Base-by-base conservation (phyloP, 2,797 vertebrate species). In the Sparus aurata region DNA sequence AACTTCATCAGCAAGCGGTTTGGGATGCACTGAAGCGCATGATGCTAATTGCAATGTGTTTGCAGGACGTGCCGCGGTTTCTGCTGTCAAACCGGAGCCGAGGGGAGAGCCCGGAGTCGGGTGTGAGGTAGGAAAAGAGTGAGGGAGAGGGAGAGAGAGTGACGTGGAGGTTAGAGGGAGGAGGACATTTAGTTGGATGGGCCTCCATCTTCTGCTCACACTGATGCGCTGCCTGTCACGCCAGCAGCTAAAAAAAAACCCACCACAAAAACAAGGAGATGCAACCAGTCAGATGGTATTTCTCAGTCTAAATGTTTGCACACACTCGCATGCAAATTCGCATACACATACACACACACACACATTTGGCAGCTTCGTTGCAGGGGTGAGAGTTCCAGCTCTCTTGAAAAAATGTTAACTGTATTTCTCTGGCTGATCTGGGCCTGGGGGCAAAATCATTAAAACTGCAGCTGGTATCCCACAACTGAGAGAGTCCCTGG, bases 381-480 rank as follows among this genome's bases (percentile, higher is more conserved):
- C 53, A 79, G 20, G 49, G 74, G 85, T 79, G 71, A 79, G 69
- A 70, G 63, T 74, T 84, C 58, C 61, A 54, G 30, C 79, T 85
- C 65, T 22, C 73, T 59, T 84, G 68, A 75, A 87, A 38, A 86
- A 87, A 84, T 75, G 17, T 67, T 75, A 79, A 88, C 53, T 80
- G 59, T 82, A 79, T 87, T 87, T 92, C 85, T 81, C 69, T 69
- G 77, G 81, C 78, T 90, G 82, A 89, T 90, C 82, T 79, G 70
- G 61, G 86, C 91, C 88, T 66, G 22, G 55, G 85, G 92, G 84
- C 69, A 88, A 91, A 91, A 91, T 92, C 90, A 89, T 92, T 94
- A 91, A 92, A 89, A 90, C 60, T 86, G 78, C 91, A 93, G 86
- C 90, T 89, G 89, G 82, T 67, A 86, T 86, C 85, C 77, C 75